These are phyloP conservation scores for Pachypanchax playfairii DNA, from an alignment of 2,113 vertebrate species.

Conservation along the genomic window DNA sequence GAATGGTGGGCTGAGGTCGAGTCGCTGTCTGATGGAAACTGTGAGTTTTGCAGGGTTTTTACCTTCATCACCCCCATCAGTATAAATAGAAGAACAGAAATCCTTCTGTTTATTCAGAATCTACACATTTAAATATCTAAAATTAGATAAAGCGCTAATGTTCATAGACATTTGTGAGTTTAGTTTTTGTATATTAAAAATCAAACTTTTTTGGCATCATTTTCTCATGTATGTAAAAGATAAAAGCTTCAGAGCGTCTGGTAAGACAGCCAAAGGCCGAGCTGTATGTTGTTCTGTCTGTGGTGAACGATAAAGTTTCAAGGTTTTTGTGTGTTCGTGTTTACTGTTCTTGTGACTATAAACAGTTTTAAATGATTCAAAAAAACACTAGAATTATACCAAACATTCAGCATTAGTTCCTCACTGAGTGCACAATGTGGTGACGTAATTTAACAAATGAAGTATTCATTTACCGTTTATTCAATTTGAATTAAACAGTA, in stretches of 20 bases:
- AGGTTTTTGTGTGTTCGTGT: constrained; percentile 20
- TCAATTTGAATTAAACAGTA: not conserved
- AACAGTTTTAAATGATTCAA: too few species aligned
- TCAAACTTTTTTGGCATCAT: not conserved
- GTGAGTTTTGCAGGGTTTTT: not conserved
- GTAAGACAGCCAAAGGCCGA: not conserved
- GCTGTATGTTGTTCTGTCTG: constrained; percentile 41
- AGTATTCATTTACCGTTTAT: not conserved
- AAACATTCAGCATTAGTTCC: too few species aligned
- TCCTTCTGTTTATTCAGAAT: too few species aligned
- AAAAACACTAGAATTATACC: not conserved
- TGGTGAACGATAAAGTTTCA: constrained; percentile 47
- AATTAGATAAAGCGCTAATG: too few species aligned
- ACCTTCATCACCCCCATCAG: not conserved
- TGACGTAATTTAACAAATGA: not conserved
- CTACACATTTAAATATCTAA: too few species aligned
- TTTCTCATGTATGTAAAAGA: not conserved
- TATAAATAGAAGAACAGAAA: too few species aligned
- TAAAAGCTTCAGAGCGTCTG: constrained; percentile 7
- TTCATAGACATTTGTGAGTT: too few species aligned
- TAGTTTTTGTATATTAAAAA: not conserved
- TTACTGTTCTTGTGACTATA: too few species aligned
- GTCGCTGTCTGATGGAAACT: constrained; percentile 5
- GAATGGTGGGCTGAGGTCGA: not conserved
- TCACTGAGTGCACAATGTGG: too few species aligned